Conservation (phyloP, 2,888 invertebrate genomes). For the Hydroisotoma schaefferi region DNA sequence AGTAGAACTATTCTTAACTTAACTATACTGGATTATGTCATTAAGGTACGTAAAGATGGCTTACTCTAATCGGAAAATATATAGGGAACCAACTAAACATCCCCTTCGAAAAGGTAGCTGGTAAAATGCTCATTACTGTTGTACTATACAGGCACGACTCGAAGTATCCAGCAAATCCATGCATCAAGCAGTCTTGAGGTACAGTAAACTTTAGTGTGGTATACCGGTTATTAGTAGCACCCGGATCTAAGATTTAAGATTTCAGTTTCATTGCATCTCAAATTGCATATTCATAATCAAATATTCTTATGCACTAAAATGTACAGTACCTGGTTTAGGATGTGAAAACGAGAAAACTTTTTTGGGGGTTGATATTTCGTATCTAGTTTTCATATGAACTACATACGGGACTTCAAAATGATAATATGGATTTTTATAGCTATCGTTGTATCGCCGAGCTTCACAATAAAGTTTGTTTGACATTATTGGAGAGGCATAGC, state of each 20-base stretch:
- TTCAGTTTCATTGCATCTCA: background rate
- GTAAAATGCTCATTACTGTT: constrained; percentile 80
- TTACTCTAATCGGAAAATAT: constrained; percentile 81
- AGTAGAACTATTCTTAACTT: no score
- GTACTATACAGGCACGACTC: constrained; percentile 80
- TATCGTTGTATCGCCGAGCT: constrained; percentile 57
- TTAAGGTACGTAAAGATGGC: constrained; percentile 31
- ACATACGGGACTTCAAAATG: constrained; percentile 84
- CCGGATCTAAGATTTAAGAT: constrained; percentile 16
- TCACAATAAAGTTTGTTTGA: constrained; percentile 82
- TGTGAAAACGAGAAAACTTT: constrained; percentile 83
- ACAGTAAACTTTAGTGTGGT: constrained; percentile 66
- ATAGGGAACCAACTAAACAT: constrained; percentile 99
- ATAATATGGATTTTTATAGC: constrained; percentile 57
- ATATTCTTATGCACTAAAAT: background rate
- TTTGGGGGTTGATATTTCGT: constrained; percentile 69
- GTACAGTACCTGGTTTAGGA: constrained; percentile 67
- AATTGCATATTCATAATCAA: background rate
- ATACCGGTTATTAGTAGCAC: constrained; percentile 56
- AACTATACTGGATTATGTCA: background rate
- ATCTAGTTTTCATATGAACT: constrained; percentile 81
- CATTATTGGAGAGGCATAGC: constrained; percentile 88
- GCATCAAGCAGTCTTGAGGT: constrained; percentile 72
- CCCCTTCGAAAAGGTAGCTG: constrained; percentile 78
- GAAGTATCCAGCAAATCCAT: constrained; percentile 96